Percentiles rank a stretch among this genome's conserved stretches.
These are phyloP conservation scores for Leucophenga maculata DNA, from an alignment of 2,888 invertebrate genomes.

Conservation along the genomic window DNA sequence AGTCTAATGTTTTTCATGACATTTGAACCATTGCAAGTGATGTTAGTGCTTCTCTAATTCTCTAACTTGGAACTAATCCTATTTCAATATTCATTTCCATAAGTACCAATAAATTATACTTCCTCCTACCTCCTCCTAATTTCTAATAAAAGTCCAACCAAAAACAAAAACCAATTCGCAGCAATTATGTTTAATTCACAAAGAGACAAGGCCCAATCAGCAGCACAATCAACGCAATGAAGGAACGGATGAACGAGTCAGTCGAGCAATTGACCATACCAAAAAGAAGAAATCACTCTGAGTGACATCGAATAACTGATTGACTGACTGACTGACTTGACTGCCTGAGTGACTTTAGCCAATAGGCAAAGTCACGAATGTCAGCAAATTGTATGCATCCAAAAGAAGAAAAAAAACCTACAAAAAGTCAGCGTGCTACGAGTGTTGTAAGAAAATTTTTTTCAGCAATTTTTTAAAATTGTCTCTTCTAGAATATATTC, in stretches of 20 bases:
- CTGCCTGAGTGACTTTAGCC: slow-evolving; percentile 27
- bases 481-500: no score
- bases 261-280: slow-evolving; percentile 4
- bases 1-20: no score
- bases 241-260: not conserved
- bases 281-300: slow-evolving; percentile 17
- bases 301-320: slow-evolving; percentile 1
- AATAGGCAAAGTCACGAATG: slow-evolving; percentile 15
- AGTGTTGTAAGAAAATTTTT: not conserved
- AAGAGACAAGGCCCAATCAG: slow-evolving; percentile 15
- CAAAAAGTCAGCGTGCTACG: slow-evolving; percentile 14
- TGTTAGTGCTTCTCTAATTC: no score
- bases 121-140: no score
- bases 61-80: no score
- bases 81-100: no score
- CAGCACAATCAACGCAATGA: slow-evolving; percentile 11
- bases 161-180: not conserved
- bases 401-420: not conserved
- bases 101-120: no score
- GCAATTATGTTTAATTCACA: slow-evolving; percentile 2
- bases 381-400: slow-evolving; percentile 5
- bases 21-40: no score
- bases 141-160: not conserved
- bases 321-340: no score
- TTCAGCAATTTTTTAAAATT: not conserved